Conservation (phyloP, 2,113 vertebrate species). For the Beaufortia kweichowensis region DNA sequence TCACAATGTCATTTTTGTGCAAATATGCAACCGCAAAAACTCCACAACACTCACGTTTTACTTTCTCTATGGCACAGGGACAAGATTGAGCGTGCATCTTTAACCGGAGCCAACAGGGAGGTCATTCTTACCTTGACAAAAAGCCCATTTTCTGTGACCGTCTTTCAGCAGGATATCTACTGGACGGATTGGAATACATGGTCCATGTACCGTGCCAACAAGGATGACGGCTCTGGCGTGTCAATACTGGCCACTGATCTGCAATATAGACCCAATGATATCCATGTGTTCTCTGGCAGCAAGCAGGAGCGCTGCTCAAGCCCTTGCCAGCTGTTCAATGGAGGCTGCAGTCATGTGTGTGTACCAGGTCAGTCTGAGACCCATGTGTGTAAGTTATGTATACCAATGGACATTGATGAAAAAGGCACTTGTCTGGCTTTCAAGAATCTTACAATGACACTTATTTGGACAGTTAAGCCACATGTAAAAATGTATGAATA, state of each 20-base stretch:
- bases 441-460: not conserved
- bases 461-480: too few species aligned
- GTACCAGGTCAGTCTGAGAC: slow-evolving; percentile 76
- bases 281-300: slow-evolving; percentile 76
- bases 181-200: slow-evolving; percentile 87
- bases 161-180: slow-evolving; percentile 89
- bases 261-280: slow-evolving; percentile 79
- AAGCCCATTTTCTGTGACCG: slow-evolving; percentile 82
- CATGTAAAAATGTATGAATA: too few species aligned
- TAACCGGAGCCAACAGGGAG: slow-evolving; percentile 81
- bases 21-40: too few species aligned
- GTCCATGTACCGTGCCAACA: slow-evolving; percentile 84
- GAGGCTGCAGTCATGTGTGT: slow-evolving; percentile 93
- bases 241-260: slow-evolving; percentile 75
- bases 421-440: not conserved
- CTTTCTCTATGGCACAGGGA: slow-evolving; percentile 69
- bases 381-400: not conserved
- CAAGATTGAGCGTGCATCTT: slow-evolving; percentile 84
- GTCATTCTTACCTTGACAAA: slow-evolving; percentile 77
- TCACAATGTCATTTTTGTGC: not conserved
- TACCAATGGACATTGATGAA: not conserved
- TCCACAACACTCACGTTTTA: not conserved
- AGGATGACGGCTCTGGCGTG: slow-evolving; percentile 85
- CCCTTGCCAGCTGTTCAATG: slow-evolving; percentile 88
- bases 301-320: slow-evolving; percentile 85